These are phyloP conservation scores for Pycnomerus fuliginosus DNA, from an alignment of 2,888 invertebrate genomes.

Conservation along the genomic window DNA sequence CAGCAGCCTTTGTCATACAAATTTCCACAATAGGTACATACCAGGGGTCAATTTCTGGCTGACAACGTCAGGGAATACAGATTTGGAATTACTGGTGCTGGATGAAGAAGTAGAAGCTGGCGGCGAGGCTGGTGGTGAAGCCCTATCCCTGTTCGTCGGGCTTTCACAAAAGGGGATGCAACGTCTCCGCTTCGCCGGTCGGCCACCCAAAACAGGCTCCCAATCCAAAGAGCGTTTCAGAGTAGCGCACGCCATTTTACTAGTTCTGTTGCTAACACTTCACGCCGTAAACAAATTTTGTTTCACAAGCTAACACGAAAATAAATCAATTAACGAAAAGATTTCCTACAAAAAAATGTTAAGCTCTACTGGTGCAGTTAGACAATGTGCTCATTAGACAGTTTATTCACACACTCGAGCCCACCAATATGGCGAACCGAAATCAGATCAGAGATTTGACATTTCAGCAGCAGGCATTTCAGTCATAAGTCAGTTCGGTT, in stretches of 20 bases:
- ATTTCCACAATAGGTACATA: too few species aligned
- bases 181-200: constrained; percentile 86
- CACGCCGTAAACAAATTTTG: constrained; percentile 59
- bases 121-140: constrained; percentile 40
- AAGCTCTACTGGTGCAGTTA: constrained; percentile 10
- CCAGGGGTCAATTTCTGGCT: constrained; percentile 86
- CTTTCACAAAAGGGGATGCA: constrained; percentile 85
- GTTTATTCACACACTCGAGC: constrained; percentile 26
- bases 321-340: constrained; percentile 6
- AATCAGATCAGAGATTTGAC: constrained; percentile 43
- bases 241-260: constrained; percentile 98
- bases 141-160: constrained; percentile 49
- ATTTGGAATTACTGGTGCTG: constrained; percentile 57
- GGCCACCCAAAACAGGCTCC: constrained; percentile 84
- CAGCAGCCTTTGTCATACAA: too few species aligned
- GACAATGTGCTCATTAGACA: too few species aligned
- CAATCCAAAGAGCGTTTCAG: constrained; percentile 93
- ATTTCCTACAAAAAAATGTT: constrained; percentile 5
- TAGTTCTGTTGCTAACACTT: constrained; percentile 26
- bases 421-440: constrained; percentile 48
- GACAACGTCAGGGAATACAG: constrained; percentile 80
- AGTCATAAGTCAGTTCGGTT: too few species aligned
- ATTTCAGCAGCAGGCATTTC: too few species aligned
- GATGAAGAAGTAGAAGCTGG: constrained; percentile 25
- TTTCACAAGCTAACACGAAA: constrained; percentile 49